Conservation (phyloP, 1,140 invertebrate genomes). For the Rhagoletis pomonella region DNA sequence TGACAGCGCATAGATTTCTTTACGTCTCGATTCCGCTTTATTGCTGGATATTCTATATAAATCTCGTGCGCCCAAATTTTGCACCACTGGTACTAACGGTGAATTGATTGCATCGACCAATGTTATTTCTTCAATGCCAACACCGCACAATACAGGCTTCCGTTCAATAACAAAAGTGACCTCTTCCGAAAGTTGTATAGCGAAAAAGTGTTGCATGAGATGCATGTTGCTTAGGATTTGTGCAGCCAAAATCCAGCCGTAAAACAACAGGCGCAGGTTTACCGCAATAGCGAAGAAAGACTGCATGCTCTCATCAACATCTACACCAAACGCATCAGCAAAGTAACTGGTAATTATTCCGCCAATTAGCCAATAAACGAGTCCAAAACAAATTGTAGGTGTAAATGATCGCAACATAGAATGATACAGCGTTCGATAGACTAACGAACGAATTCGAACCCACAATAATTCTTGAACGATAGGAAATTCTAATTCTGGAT, state of each 20-base stretch:
- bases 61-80: constrained; percentile 83
- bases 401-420: constrained; percentile 77
- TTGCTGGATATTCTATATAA: constrained; percentile 78
- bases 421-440: constrained; percentile 76
- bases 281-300: constrained; percentile 61
- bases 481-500: constrained; percentile 79
- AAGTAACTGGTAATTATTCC: constrained; percentile 58
- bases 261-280: constrained; percentile 76
- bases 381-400: constrained; percentile 78
- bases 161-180: constrained; percentile 78
- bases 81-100: constrained; percentile 79
- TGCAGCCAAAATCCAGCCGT: constrained; percentile 81
- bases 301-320: constrained; percentile 63
- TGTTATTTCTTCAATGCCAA: constrained; percentile 64
- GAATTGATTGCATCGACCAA: constrained; percentile 78
- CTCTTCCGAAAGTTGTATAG: constrained; percentile 82
- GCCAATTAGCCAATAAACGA: constrained; percentile 63
- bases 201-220: constrained; percentile 81
- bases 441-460: constrained; percentile 78
- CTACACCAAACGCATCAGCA: constrained; percentile 60
- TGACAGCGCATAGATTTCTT: constrained; percentile 81
- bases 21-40: constrained; percentile 77
- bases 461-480: constrained; percentile 81
- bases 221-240: constrained; percentile 81
- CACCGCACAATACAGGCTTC: constrained; percentile 55